Base-by-base conservation (phyloP, 2,113 vertebrate genomes). In the Cryptotis parvus region DNA sequence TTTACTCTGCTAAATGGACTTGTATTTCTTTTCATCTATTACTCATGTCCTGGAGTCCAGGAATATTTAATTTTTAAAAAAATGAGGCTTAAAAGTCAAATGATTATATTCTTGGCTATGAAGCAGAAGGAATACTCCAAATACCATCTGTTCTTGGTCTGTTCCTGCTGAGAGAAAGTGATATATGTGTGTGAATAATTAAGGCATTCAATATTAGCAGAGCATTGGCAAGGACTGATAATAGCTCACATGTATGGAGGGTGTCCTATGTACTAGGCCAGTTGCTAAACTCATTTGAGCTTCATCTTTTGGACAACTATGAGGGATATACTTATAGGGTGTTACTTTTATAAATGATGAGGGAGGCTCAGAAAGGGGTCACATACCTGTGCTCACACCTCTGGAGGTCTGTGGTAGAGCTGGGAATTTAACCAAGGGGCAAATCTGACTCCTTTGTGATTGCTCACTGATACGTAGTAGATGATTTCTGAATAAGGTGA, bases 81-180 rank as follows among this genome's bases (percentile, higher is more conserved):
- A 70, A 16, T n/a, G 65, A 73, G 75, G 33, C 72, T 83, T 63
- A 76, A 76, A 90, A 79, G 41, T 87, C 87, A 82, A 89, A 83
- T 75, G 84, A 72, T 85, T 70, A 33, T 83, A 88, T 70, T 89
- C 70, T 92, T 93, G 87, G 33, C 72, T 80, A 88, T 76, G 79
- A 68, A 76, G 63, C 79, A 90, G 86, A 91, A 90, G 94, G 89
- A 86, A 49, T 80, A 61, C 79, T 89, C 31, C 9, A 27, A 3
- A 76, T 68, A 20, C 73, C 91, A 63, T 93, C 89, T 94, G 89
- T 69, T 93, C 65, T 73, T 31, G 65, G 35, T 84, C 58, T 87
- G n/a, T 78, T 69, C n/a, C 58, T 83, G 70, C 52, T 12, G 85
- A 26, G 72, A 82, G 70, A 39, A 68, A 88, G 80, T 18, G 58